Conservation (phyloP, 2,888 invertebrate species). For the Muschampia plurimacula region DNA sequence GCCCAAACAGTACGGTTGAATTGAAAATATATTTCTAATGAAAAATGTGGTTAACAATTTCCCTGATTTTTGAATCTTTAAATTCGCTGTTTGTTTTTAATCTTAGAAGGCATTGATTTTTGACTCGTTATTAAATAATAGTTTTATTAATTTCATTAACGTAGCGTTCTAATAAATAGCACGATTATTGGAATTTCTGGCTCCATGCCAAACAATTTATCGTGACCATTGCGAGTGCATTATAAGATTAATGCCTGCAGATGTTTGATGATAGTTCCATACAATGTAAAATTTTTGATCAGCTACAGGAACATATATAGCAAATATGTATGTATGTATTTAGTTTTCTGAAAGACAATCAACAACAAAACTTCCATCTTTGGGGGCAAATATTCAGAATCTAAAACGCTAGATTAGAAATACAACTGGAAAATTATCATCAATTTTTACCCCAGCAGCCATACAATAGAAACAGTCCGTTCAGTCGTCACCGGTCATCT, state of each 20-base stretch:
- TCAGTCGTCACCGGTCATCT: constrained; percentile 53
- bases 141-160: no score
- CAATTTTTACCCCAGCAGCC: constrained; percentile 3
- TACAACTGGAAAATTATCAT: constrained; percentile 1
- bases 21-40: not conserved
- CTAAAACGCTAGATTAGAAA: not conserved
- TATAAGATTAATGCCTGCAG: no score
- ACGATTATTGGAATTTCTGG: no score
- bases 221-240: no score
- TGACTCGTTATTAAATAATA: no score
- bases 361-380: not conserved
- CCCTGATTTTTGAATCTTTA: no score
- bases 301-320: not conserved
- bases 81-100: no score
- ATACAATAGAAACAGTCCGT: constrained; percentile 26
- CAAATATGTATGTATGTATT: not conserved
- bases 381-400: not conserved
- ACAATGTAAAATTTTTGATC: not conserved
- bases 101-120: no score
- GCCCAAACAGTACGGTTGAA: not conserved
- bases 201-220: no score
- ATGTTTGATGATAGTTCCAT: no score
- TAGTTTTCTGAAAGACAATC: not conserved
- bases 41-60: no score
- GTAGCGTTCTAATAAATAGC: no score